Evolutionary conservation across 2,888 invertebrate species (phyloP).

Genomic region (Drosophila multiciliata): DNA sequence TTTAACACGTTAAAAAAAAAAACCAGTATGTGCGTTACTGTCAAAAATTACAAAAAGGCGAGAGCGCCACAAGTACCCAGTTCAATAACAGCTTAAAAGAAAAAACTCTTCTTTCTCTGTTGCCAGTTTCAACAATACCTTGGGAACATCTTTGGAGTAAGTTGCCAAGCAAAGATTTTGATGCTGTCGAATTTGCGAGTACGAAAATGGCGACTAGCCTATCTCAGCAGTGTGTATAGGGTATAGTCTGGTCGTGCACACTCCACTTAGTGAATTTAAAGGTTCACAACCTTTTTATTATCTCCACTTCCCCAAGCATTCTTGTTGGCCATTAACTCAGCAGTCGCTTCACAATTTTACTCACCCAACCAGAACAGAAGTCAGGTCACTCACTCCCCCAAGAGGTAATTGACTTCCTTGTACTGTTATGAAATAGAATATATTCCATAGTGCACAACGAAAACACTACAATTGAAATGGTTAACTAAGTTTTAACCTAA

Average conservation of each 20-base stretch:
- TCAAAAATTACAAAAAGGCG: background rate
- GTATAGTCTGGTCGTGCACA: background rate
- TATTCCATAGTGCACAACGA: slow-evolving; percentile 24
- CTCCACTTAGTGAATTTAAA: background rate
- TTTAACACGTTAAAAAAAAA: background rate
- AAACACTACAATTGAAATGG: slow-evolving; percentile 1
- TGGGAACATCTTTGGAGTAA: background rate
- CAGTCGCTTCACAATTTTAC: slow-evolving; percentile 51
- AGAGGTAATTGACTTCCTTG: slow-evolving; percentile 46
- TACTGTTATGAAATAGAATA: slow-evolving; percentile 38
- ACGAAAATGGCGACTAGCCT: background rate
- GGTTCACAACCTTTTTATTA: slow-evolving; percentile 73
- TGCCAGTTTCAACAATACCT: background rate
- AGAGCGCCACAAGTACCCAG: background rate
- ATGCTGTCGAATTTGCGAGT: background rate
- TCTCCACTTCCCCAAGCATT: slow-evolving; percentile 50
- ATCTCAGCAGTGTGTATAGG: background rate
- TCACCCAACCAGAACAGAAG: slow-evolving; percentile 65
- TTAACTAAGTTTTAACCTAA: background rate
- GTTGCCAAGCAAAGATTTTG: background rate
- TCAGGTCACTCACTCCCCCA: slow-evolving; percentile 37
- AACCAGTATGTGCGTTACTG: slow-evolving; percentile 2
- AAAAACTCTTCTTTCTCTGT: background rate
- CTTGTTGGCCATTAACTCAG: slow-evolving; percentile 69
- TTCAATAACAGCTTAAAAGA: slow-evolving; percentile 7